A percentile compares a stretch with the other conserved stretches of the same genome.
phyloP scores from a whole-genome alignment of 2,888 invertebrate species.

The Formica aserva region DNA sequence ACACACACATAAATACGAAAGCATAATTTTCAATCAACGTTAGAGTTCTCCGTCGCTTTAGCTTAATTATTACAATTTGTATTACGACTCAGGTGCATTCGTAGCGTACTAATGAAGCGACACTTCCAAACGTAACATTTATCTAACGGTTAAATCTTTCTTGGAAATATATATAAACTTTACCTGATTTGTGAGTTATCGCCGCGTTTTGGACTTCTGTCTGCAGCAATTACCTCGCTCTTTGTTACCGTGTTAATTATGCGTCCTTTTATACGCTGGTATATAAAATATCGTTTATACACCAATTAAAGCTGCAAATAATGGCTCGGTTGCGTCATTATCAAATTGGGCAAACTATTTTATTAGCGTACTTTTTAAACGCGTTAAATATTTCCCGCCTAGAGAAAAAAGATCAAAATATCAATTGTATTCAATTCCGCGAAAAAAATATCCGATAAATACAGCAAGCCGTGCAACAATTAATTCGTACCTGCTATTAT shows the following conservation, averaged over 20 bases:
- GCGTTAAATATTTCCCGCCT: not conserved
- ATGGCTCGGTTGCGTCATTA: not conserved
- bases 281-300: constrained; percentile 33
- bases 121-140: constrained; percentile 28
- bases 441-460: not conserved
- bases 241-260: constrained; percentile 25
- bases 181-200: not conserved
- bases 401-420: not conserved
- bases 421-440: constrained; percentile 1
- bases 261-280: not conserved
- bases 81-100: constrained; percentile 27
- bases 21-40: constrained; percentile 42
- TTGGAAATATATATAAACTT: constrained; percentile 41
- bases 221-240: constrained; percentile 36
- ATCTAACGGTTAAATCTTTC: constrained; percentile 32
- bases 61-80: constrained; percentile 51
- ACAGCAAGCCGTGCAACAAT: not conserved
- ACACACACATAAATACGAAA: not conserved
- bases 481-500: constrained; percentile 2
- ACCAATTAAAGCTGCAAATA: constrained; percentile 30
- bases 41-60: constrained; percentile 14
- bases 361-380: not conserved
- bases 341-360: constrained; percentile 7
- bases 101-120: constrained; percentile 38
- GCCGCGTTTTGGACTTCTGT: constrained; percentile 5